A percentile compares a stretch with the other conserved stretches of the same genome.
These are phyloP conservation scores for Canis aureus DNA, from an alignment of 2,113 vertebrate species.

Conservation along the genomic window DNA sequence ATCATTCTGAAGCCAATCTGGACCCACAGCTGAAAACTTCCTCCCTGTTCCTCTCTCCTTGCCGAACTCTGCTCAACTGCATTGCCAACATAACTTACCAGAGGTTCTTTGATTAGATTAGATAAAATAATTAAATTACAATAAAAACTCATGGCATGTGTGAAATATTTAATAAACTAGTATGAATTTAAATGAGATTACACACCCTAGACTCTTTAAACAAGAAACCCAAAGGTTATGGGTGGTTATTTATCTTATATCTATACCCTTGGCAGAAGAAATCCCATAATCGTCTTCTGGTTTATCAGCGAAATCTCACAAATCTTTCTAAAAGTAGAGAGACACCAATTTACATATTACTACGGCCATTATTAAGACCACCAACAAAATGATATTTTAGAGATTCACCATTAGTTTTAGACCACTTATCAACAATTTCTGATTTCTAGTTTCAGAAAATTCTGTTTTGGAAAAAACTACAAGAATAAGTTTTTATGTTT, in stretches of 20 bases:
- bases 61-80: background rate
- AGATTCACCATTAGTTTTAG: background rate
- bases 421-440: background rate
- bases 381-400: background rate
- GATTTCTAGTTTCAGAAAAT: background rate
- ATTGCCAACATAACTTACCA: background rate
- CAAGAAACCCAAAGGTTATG: background rate
- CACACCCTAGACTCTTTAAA: background rate
- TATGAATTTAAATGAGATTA: background rate
- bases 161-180: background rate
- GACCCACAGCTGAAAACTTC: background rate
- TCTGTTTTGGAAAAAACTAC: background rate
- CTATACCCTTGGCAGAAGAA: background rate
- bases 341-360: background rate
- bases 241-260: background rate
- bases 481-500: background rate
- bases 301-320: no score
- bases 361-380: background rate
- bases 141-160: background rate
- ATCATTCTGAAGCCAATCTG: background rate
- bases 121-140: background rate
- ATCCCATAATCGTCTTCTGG: no score
- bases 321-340: background rate
- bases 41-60: background rate
- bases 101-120: constrained; percentile 1